These are phyloP conservation scores for Colistium nudipinnis DNA, from an alignment of 2,113 vertebrate species.

Conservation along the genomic window DNA sequence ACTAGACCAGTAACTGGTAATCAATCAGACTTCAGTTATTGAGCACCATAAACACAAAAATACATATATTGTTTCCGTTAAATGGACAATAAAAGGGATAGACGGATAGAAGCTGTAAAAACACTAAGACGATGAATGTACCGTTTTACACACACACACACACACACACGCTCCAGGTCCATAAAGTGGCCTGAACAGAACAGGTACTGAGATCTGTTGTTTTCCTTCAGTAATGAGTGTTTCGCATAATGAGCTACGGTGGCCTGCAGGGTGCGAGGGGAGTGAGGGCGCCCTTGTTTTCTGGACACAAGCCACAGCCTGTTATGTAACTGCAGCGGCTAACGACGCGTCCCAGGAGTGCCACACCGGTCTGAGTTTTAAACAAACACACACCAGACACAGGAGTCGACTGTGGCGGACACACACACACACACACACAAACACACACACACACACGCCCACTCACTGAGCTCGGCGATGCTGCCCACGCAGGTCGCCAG, in stretches of 20 bases:
- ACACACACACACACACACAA: conserved; percentile 12
- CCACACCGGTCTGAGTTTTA: conserved; percentile 32
- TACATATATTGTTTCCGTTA: too few species aligned
- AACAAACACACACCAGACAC: conserved; percentile 52
- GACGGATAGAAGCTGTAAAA: too few species aligned
- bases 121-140: too few species aligned
- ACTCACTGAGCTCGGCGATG: conserved; percentile 95
- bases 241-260: conserved; percentile 24
- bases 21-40: too few species aligned
- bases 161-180: too few species aligned
- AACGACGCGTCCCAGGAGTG: conserved; percentile 44
- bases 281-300: conserved; percentile 57
- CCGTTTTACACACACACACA: too few species aligned
- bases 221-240: neutral
- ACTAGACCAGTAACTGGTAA: too few species aligned
- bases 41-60: too few species aligned
- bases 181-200: neutral
- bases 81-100: too few species aligned
- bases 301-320: conserved; percentile 47
- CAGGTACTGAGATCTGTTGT: neutral
- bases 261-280: conserved; percentile 45
- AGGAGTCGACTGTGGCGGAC: conserved; percentile 11
- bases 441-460: conserved; percentile 39
- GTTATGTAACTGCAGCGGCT: conserved; percentile 37
- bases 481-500: conserved; percentile 92